A percentile compares a stretch with the other conserved stretches of the same genome.
These are phyloP conservation scores for Anoplophora glabripennis DNA, from an alignment of 1,140 invertebrate genomes.

Conservation along the genomic window DNA sequence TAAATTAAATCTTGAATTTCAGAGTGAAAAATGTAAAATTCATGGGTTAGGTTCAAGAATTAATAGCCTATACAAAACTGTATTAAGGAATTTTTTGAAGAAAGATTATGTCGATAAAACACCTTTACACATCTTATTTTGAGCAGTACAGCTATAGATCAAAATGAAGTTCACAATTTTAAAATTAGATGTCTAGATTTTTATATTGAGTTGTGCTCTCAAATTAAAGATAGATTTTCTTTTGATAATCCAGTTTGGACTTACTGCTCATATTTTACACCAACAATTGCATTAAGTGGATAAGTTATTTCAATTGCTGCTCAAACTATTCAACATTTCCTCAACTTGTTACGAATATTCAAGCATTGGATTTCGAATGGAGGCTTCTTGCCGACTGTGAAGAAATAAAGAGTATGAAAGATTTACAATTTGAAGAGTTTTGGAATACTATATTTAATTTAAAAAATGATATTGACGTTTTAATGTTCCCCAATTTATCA, in stretches of 20 bases:
- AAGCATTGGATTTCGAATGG: background rate
- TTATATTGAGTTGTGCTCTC: background rate
- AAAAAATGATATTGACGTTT: slow-evolving; percentile 7
- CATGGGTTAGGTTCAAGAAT: background rate
- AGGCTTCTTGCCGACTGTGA: background rate
- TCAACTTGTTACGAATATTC: background rate
- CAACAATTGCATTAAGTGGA: background rate
- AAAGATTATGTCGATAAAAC: background rate
- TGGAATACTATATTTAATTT: background rate
- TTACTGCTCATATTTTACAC: background rate
- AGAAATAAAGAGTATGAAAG: background rate
- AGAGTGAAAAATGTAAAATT: background rate
- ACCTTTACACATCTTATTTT: background rate
- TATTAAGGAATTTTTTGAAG: background rate
- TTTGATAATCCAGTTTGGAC: background rate
- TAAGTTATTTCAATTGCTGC: background rate
- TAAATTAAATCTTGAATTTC: background rate
- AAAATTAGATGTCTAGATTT: slow-evolving; percentile 1
- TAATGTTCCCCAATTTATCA: slow-evolving; percentile 10
- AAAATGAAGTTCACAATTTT: background rate
- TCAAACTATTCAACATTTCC: background rate
- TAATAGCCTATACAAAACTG: background rate
- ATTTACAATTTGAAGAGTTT: background rate
- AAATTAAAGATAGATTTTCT: background rate
- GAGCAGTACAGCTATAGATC: background rate